Evolutionary conservation across 1,140 invertebrate genomes (phyloP), one percentile per base, ranked within the genome.

Genomic region (Drosophila guanche): DNA sequence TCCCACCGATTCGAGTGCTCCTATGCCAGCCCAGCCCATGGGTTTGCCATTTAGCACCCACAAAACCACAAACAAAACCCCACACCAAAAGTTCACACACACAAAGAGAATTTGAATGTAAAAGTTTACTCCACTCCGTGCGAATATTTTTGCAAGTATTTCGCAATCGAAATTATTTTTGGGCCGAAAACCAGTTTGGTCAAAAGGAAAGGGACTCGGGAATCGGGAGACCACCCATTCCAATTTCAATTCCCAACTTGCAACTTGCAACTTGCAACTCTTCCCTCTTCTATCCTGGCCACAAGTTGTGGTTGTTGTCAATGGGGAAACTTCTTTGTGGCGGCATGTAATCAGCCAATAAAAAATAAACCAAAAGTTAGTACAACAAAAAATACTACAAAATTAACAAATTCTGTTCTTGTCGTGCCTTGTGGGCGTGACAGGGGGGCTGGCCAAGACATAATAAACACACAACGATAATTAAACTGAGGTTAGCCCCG

Each of bases 401-500:
- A 4, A 10, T 4, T 4, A 12, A 54, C 23, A 46, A 48, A 68
- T 68, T 42, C 29, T 68, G 42, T 68, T 65, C 29, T 20, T 54
- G 50, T 41, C 8, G 51, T 50, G 50, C 42, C 25, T 63, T n/a
- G 69, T 71, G 42, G 47, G 58, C 58, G 41, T 10, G 4, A 10
- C 61, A 14, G 42, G 47, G 47, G 41, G 29, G 70, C 47, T 48
- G 60, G 5, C 48, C 29, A 66, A 53, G 40, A 74, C 59, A 73
- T 73, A 51, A 73, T 73, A 73, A 69, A 69, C 70, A 74, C 48
- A 53, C 69, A 53, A 74, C 52, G 53, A 74, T 74, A 74, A 74
- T 74, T 74, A 75, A 74, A 58, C 71, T 23, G 41, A 29, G 47
- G 45, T 51, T 46, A 65, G 51, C 22, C 51, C 33, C 23, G 60